phyloP scores from a whole-genome alignment of 2,797 vertebrate genomes.

The Melanitta fusca region DNA sequence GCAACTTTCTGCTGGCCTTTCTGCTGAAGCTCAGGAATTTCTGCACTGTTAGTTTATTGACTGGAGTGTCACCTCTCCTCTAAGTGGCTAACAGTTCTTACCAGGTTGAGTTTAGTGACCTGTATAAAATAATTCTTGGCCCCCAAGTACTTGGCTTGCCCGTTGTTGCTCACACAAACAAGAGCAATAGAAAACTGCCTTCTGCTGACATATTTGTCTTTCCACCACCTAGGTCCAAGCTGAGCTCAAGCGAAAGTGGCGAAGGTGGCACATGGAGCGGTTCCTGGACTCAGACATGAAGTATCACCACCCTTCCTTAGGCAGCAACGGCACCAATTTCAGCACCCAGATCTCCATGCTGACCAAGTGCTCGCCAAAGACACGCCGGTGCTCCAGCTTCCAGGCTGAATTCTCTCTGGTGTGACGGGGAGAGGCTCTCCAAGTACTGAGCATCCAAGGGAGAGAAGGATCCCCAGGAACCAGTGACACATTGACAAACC shows the following conservation, averaged over 20 bases:
- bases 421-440: constrained; percentile 36
- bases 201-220: not conserved
- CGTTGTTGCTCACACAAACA: not conserved
- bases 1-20: not conserved
- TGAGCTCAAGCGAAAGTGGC: constrained; percentile 95
- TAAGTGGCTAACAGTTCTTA: not conserved
- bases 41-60: not conserved
- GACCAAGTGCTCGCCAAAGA: constrained; percentile 91
- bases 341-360: constrained; percentile 97
- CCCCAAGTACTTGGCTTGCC: fast-evolving
- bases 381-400: constrained; percentile 81
- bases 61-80: not conserved
- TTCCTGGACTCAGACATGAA: constrained; percentile 89
- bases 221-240: constrained; percentile 87
- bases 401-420: constrained; percentile 82
- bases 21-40: not conserved
- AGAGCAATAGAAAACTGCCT: not conserved
- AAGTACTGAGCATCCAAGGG: not conserved
- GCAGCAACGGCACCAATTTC: constrained; percentile 93
- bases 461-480: not conserved
- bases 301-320: constrained; percentile 90
- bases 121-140: not conserved
- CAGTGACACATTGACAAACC: not conserved
- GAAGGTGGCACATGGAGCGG: constrained; percentile 91
- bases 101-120: not conserved